Evolutionary conservation across 2,888 invertebrate species (phyloP).

Genomic region (Pogonocherus hispidulus): DNA sequence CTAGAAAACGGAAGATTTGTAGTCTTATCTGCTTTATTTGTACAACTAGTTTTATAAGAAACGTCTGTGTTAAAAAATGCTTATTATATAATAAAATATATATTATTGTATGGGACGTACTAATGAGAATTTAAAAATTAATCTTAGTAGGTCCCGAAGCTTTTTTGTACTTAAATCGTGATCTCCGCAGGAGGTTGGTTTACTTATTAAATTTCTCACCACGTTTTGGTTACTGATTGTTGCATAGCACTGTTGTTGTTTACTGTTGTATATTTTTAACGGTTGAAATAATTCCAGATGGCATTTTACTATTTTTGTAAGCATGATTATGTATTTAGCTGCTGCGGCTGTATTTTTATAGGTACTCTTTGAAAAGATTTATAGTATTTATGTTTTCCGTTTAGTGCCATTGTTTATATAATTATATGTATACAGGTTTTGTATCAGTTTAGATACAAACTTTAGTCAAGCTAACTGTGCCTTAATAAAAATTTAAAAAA

Average conservation of each 20-base stretch:
- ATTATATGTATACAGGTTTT: slow-evolving; percentile 37
- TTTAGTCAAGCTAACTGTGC: slow-evolving; percentile 53
- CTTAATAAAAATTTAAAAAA: slow-evolving; percentile 48
- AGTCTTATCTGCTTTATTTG: slow-evolving; percentile 23
- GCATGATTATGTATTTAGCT: slow-evolving; percentile 10
- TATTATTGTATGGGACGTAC: slow-evolving; percentile 1
- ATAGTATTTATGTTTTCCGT: slow-evolving; percentile 37
- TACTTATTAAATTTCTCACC: background rate
- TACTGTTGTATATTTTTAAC: slow-evolving; percentile 20
- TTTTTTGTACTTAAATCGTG: slow-evolving; percentile 12
- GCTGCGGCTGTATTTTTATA: slow-evolving; percentile 41
- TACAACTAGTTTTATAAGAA: slow-evolving; percentile 12
- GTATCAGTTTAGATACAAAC: slow-evolving; percentile 37
- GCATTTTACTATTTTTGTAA: slow-evolving; percentile 39
- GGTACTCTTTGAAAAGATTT: slow-evolving; percentile 31
- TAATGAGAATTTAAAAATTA: background rate
- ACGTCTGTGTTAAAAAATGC: slow-evolving; percentile 26
- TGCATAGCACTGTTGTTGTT: background rate
- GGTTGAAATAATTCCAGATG: slow-evolving; percentile 31
- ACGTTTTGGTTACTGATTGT: background rate
- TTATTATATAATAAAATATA: slow-evolving; percentile 5
- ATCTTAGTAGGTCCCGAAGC: background rate
- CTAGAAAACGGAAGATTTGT: too few species aligned
- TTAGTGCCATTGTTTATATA: slow-evolving; percentile 48
- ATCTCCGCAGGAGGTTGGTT: slow-evolving; percentile 7